Evolutionary conservation across 2,888 invertebrate species (phyloP), one percentile per base, ranked within the genome.

Genomic region (Pasiphila rectangulata): DNA sequence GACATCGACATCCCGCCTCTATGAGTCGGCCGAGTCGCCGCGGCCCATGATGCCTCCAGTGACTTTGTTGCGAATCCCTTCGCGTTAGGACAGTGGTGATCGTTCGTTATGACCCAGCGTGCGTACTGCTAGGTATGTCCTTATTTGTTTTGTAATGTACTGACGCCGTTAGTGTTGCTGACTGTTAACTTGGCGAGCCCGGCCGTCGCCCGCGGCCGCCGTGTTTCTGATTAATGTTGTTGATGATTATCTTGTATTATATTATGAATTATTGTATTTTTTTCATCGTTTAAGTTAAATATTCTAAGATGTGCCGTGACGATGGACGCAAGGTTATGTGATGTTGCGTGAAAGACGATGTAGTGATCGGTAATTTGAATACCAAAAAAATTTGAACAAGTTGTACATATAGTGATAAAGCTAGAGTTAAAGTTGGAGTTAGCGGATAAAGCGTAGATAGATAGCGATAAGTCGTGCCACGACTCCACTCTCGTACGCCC

Each of bases 1-100:
- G 83, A 90, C 83, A 86, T 90, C 83, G 82, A 86, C 83, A 80
- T 91, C 90, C 79, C 91, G 83, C 92, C 93, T 70, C 91, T 94
- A 58, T 91, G 91, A 80, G 91, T 76, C 66, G 72, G 72, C 59
- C 72, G 70, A 54, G 72, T 77, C 79, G 79, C 90, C 76, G 91
- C 81, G 91, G 63, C 90, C 90, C 45, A 43, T 24, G 50, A 43
- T 54, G 59, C 60, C 67, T 61, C 62, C 71, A 79, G 83, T 82
- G 85, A 83, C 82, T 78, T 69, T 79, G 67, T 75, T 71, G 71
- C 71, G 71, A 68, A 69, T 67, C 65, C 64, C 65, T 70, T 72
- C 73, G 71, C 74, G 65, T 71, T 78, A 81, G 72, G 73, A 79
- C 80, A 83, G 86, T 87, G 85, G 84, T 87, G 85, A 78, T 75